Base-by-base conservation (phyloP, 2,797 vertebrate genomes). In the Squalus acanthias region DNA sequence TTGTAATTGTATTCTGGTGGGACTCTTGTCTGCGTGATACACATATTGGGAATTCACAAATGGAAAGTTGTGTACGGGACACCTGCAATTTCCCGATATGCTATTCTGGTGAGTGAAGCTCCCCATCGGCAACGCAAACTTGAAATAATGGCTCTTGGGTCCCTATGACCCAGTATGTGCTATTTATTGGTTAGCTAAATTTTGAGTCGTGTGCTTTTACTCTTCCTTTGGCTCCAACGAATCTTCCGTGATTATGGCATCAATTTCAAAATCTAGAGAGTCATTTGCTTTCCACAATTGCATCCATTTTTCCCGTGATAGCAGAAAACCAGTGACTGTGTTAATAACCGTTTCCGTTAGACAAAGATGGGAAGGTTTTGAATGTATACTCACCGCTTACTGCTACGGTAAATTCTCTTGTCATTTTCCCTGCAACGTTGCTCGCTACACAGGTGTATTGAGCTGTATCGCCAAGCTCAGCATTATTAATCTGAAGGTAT, bases 401-500 rank as follows among this genome's bases (percentile, higher is more conserved):
- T 94, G 98, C 98, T 96, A 99, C 98, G 97, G 98, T 96, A 97
- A 99, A 99, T 97, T 99, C 98, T 67, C 98, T 98, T 3, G 98
- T 98, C 39, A 98, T 99, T 96, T 98, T 97, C 96, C 99, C 99
- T n/a, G 98, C 99, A 1, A 99, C 96, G 95, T 99, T 99, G 96
- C 98, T 99, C 60, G 99, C 99, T 89, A 99, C 98, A 70, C 99
- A 99, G 0, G 98, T 99, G 96, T 99, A 99, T 97, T 97, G 98
- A 95, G 98, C 99, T 1, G 97, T 96, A 96, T 99, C 99, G 0
- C 97, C 97, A 29, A 99, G 98, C 74, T 98, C 98, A 1, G 98
- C 99, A 0, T 98, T 98, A 97, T 99, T 99, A 97, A 99, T 99
- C 97, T 99, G 99, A 96, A 99, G 97, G 97, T 99, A 99, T 96